These are phyloP conservation scores for Danio aesculapii DNA, from an alignment of 2,797 vertebrate genomes.

Conservation along the genomic window DNA sequence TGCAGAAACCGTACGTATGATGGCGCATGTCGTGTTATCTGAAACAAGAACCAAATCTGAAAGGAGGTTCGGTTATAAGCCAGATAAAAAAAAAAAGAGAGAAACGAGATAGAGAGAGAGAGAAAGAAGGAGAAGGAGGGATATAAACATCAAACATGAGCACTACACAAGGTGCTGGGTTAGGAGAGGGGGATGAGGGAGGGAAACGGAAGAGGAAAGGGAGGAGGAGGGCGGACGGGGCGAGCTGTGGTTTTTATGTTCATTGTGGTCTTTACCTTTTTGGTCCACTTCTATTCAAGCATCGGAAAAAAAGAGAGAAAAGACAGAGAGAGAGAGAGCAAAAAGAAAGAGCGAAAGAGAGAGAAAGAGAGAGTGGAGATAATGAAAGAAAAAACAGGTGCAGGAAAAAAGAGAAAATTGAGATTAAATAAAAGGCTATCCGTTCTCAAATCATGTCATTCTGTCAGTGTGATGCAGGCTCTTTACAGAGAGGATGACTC, in stretches of 20 bases:
- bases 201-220: conserved; percentile 65
- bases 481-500: conserved; percentile 79
- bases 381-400: conserved; percentile 93
- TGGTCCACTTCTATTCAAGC: conserved; percentile 99
- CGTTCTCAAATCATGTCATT: conserved; percentile 78
- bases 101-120: conserved; percentile 57
- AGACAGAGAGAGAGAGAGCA: conserved; percentile 79
- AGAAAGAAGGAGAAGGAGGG: conserved; percentile 64
- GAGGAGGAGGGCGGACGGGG: conserved; percentile 67
- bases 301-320: conserved; percentile 93
- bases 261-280: conserved; percentile 97
- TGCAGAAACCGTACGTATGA: conserved; percentile 35
- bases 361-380: conserved; percentile 79
- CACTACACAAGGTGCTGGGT: conserved; percentile 88
- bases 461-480: conserved; percentile 75
- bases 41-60: conserved; percentile 78
- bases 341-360: conserved; percentile 72
- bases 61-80: conserved; percentile 81
- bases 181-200: conserved; percentile 77
- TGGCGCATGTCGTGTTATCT: conserved; percentile 68
- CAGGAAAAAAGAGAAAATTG: conserved; percentile 95
- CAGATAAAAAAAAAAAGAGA: conserved; percentile 63
- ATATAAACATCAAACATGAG: conserved; percentile 89
- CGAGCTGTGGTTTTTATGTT: conserved; percentile 89
- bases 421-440: conserved; percentile 94